phyloP scores from a whole-genome alignment of 53 echinoderm and acorn worm species.

The Paracentrotus lividus region DNA sequence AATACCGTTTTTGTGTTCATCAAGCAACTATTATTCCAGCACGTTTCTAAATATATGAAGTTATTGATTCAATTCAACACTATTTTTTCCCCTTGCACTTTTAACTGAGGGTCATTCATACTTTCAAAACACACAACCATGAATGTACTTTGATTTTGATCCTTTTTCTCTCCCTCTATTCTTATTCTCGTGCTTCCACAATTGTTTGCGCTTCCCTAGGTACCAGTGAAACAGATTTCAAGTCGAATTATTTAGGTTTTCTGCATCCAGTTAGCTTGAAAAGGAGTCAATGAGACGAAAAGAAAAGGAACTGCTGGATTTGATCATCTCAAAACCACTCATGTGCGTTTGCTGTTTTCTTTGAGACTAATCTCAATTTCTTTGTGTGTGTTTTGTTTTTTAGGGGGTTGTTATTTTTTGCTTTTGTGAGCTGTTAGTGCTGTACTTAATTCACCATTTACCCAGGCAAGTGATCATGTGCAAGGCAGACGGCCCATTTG shows the following conservation, averaged over 20 bases:
- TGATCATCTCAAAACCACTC: constrained; percentile 17
- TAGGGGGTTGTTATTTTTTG: constrained; percentile 26
- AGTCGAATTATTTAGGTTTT: constrained; percentile 47
- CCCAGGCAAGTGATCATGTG: constrained; percentile 41
- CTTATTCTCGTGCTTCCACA: neutral
- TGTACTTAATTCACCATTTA: constrained; percentile 55
- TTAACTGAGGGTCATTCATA: neutral
- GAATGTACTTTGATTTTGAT: constrained; percentile 9
- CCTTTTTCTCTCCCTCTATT: neutral
- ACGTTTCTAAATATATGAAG: too few species aligned
- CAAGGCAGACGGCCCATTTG: constrained; percentile 19
- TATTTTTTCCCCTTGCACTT: neutral
- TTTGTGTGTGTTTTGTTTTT: constrained; percentile 21
- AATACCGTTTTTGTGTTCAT: too few species aligned
- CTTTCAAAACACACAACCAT: constrained; percentile 4
- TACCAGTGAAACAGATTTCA: constrained; percentile 48
- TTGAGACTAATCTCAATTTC: constrained; percentile 46
- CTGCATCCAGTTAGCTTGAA: constrained; percentile 34
- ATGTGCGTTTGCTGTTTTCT: constrained; percentile 49
- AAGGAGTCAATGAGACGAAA: constrained; percentile 27
- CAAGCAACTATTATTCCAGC: too few species aligned
- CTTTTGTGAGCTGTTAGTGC: constrained; percentile 22
- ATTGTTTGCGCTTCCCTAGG: constrained; percentile 40
- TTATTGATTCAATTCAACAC: too few species aligned
- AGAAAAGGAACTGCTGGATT: constrained; percentile 24